Conservation (phyloP, 2,888 invertebrate genomes). For the Apamea monoglypha region DNA sequence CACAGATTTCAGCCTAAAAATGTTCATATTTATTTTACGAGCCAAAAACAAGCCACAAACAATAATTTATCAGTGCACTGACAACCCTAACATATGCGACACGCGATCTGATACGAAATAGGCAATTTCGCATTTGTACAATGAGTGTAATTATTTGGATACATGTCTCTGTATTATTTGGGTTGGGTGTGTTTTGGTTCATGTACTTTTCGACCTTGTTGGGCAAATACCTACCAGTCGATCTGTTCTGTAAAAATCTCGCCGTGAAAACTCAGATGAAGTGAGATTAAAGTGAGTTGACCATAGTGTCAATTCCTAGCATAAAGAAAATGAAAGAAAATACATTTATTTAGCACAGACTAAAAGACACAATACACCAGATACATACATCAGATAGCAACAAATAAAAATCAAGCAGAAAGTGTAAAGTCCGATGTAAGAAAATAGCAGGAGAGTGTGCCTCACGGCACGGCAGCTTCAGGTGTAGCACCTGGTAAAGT, state of each 20-base stretch:
- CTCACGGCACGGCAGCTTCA: too few species aligned
- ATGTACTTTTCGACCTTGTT: neutral
- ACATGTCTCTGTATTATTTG: slow-evolving; percentile 33
- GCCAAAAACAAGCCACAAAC: slow-evolving; percentile 42
- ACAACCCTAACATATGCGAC: slow-evolving; percentile 57
- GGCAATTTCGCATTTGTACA: slow-evolving; percentile 61
- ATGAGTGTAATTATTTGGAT: slow-evolving; percentile 60
- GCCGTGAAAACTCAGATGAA: neutral
- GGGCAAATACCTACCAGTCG: neutral
- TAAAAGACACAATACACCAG: too few species aligned
- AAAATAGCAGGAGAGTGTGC: too few species aligned
- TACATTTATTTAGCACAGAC: too few species aligned
- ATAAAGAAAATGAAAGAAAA: too few species aligned
- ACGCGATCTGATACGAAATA: slow-evolving; percentile 60
- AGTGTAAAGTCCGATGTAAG: too few species aligned
- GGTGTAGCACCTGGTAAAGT: too few species aligned
- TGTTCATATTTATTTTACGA: slow-evolving; percentile 43
- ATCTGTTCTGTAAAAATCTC: neutral
- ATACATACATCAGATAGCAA: too few species aligned
- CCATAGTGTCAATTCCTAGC: neutral
- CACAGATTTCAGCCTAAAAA: slow-evolving; percentile 41
- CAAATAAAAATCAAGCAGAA: too few species aligned
- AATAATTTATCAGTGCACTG: slow-evolving; percentile 60
- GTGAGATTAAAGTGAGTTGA: neutral
- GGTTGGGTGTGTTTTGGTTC: slow-evolving; percentile 16